phyloP scores from a whole-genome alignment of 1,140 invertebrate genomes.

The Ctenoplectra terminalis region DNA sequence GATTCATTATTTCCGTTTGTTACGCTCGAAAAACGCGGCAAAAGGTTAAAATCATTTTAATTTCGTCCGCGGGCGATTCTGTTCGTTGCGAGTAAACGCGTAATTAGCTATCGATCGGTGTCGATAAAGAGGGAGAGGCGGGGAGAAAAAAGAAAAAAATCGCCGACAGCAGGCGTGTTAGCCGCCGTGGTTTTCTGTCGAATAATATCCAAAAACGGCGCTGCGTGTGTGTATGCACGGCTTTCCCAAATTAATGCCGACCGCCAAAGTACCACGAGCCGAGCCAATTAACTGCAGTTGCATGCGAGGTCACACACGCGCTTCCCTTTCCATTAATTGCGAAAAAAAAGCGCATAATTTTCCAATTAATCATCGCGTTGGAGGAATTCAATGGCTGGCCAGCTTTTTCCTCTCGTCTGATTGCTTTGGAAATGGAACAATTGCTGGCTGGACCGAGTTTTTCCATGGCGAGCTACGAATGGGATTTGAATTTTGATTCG shows the following conservation, averaged over 20 bases:
- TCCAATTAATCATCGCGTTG: slow-evolving; percentile 30
- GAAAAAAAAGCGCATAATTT: slow-evolving; percentile 50
- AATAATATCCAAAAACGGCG: slow-evolving; percentile 58
- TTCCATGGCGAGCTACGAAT: background rate
- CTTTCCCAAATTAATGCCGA: slow-evolving; percentile 60
- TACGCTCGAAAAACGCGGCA: slow-evolving; percentile 48
- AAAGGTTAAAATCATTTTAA: slow-evolving; percentile 59
- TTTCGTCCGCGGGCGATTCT: slow-evolving; percentile 56
- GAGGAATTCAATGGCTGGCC: no score
- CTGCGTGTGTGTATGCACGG: slow-evolving; percentile 5
- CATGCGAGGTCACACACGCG: slow-evolving; percentile 21
- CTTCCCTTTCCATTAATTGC: slow-evolving; percentile 52
- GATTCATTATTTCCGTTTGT: slow-evolving; percentile 58
- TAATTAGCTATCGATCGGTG: slow-evolving; percentile 59
- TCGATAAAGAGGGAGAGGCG: background rate
- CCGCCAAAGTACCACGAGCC: slow-evolving; percentile 48
- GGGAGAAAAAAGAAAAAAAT: background rate
- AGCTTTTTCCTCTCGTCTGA: background rate
- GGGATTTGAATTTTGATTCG: background rate
- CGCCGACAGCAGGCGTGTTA: background rate
- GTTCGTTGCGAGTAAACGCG: slow-evolving; percentile 54
- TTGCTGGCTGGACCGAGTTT: background rate
- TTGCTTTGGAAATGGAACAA: background rate
- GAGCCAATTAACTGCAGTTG: slow-evolving; percentile 55
- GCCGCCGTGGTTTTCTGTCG: slow-evolving; percentile 41